Evolutionary conservation across 2,797 vertebrate genomes (phyloP).

Genomic region (Triplophysa yarkandensis): DNA sequence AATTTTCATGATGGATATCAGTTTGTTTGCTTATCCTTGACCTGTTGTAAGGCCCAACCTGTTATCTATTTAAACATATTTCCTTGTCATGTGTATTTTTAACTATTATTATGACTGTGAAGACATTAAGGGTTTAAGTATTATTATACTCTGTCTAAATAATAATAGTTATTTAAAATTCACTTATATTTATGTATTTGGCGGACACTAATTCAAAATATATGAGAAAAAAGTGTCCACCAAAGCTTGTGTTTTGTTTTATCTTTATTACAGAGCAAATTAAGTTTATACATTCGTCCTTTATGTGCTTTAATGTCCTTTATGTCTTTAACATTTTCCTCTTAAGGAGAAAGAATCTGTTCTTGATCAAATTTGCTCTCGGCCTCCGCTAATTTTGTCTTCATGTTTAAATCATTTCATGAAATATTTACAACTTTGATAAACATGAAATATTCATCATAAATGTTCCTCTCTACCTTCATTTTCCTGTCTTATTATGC

Average conservation of each 20-base stretch:
- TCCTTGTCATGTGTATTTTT: slow-evolving; percentile 32
- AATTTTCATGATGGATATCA: slow-evolving; percentile 41
- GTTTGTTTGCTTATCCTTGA: slow-evolving; percentile 30
- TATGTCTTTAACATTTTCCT: too few species aligned
- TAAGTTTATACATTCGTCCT: neutral
- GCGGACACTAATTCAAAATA: too few species aligned
- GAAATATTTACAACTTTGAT: slow-evolving; percentile 57
- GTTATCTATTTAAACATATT: slow-evolving; percentile 46
- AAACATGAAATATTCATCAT: slow-evolving; percentile 49
- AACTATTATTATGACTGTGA: neutral
- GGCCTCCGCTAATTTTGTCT: slow-evolving; percentile 53
- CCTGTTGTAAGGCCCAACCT: slow-evolving; percentile 58
- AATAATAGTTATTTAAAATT: too few species aligned
- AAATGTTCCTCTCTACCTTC: slow-evolving; percentile 44
- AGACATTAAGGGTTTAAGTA: neutral
- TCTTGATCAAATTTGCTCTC: slow-evolving; percentile 50
- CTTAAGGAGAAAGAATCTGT: slow-evolving; percentile 28
- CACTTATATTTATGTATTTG: too few species aligned
- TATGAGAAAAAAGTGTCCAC: too few species aligned
- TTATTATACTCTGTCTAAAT: neutral
- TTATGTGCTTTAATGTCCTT: neutral
- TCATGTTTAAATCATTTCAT: slow-evolving; percentile 56
- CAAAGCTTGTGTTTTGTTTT: neutral
- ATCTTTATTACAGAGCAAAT: neutral
- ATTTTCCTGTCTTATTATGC: slow-evolving; percentile 34